These are phyloP conservation scores for Psephotus haematonotus DNA, from an alignment of 2,113 vertebrate genomes.

Conservation along the genomic window DNA sequence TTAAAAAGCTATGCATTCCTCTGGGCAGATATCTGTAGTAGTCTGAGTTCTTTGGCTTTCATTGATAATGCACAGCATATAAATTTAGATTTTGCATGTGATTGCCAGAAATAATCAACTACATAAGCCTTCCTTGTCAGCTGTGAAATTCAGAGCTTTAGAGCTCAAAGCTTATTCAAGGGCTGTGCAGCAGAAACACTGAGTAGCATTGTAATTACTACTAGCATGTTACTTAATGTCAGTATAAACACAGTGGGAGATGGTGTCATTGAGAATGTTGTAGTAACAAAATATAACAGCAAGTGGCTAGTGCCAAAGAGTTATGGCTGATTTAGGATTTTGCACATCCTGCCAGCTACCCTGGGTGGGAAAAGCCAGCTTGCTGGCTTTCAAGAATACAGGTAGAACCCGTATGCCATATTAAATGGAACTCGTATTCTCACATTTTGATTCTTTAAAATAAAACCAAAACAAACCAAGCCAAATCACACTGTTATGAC, in stretches of 20 bases:
- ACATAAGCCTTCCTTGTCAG: neutral
- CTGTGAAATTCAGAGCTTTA: conserved; percentile 4
- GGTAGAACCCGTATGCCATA: neutral
- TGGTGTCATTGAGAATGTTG: neutral
- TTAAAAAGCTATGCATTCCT: neutral
- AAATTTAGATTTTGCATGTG: neutral
- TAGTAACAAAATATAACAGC: neutral
- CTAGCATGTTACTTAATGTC: neutral
- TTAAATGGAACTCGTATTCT: neutral
- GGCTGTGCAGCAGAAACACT: neutral
- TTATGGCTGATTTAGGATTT: neutral
- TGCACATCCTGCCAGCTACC: neutral
- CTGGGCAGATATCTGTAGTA: neutral
- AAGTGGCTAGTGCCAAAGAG: neutral
- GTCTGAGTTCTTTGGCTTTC: neutral
- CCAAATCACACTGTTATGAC: neutral
- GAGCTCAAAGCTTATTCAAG: neutral
- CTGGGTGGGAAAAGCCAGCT: neutral
- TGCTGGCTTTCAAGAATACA: neutral
- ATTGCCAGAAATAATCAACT: conserved; percentile 5
- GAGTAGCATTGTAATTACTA: neutral
- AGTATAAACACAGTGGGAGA: neutral
- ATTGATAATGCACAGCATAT: neutral
- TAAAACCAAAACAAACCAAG: neutral
- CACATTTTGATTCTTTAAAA: neutral